These are phyloP conservation scores for Pogonomyrmex barbatus DNA, from an alignment of 1,140 invertebrate genomes.

Conservation along the genomic window DNA sequence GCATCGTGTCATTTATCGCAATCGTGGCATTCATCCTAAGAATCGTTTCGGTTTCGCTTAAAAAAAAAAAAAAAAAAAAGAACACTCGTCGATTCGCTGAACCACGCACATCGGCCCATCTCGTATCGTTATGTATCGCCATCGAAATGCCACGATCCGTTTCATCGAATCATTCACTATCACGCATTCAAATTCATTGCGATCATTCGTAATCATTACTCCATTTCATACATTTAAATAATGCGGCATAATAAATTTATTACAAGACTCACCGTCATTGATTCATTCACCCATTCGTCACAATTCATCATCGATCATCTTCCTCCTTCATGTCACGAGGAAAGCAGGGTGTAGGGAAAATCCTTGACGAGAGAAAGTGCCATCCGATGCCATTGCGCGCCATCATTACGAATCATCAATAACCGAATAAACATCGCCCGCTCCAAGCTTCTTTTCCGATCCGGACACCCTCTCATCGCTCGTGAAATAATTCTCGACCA, in stretches of 20 bases:
- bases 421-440: conserved; percentile 56
- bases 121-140: conserved; percentile 52
- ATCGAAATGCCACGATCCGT: conserved; percentile 58
- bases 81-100: conserved; percentile 22
- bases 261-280: conserved; percentile 58
- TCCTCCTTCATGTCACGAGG: conserved; percentile 11
- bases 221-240: conserved; percentile 57
- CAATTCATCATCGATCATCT: conserved; percentile 37
- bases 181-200: conserved; percentile 38
- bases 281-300: conserved; percentile 61
- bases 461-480: conserved; percentile 44
- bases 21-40: conserved; percentile 52
- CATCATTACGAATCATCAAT: conserved; percentile 10
- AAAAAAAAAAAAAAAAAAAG: neutral
- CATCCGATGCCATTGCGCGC: neutral
- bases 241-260: conserved; percentile 65
- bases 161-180: conserved; percentile 59
- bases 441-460: conserved; percentile 57
- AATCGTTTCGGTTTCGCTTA: conserved; percentile 44
- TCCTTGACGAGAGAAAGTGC: neutral
- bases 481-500: conserved; percentile 4
- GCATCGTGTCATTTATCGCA: conserved; percentile 47
- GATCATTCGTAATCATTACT: conserved; percentile 60
- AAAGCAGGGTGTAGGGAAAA: neutral
- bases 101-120: conserved; percentile 12